Percentiles rank a stretch among this genome's conserved stretches.
phyloP scores from a whole-genome alignment of 2,888 invertebrate species.

The Hyposoter didymator region DNA sequence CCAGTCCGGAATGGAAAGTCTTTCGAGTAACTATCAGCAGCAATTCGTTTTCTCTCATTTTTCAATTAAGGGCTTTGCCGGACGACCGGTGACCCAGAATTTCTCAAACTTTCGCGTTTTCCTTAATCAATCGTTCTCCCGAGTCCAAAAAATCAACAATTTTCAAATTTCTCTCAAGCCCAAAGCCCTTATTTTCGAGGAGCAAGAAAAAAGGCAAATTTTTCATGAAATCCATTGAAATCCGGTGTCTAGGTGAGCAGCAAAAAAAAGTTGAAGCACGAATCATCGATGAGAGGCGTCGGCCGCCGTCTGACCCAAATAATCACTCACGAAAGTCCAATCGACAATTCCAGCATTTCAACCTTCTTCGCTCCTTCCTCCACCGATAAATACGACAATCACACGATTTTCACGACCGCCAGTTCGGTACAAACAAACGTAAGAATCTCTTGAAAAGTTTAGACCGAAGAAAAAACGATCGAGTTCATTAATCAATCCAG shows the following conservation, averaged over 20 bases:
- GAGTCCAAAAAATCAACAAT: no score
- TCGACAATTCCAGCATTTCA: conserved; percentile 23
- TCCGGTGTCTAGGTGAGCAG: neutral
- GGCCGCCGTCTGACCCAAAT: conserved; percentile 51
- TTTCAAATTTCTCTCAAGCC: no score
- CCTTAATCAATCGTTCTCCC: no score
- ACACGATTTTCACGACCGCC: conserved; percentile 13
- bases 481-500: neutral
- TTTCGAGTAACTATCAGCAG: conserved; percentile 66
- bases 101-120: no score
- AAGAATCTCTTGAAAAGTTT: neutral
- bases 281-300: conserved; percentile 31
- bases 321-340: conserved; percentile 21
- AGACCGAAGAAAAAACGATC: neutral
- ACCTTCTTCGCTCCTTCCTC: neutral
- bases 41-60: neutral
- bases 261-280: conserved; percentile 20
- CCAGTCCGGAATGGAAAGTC: conserved; percentile 66
- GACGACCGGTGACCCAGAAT: no score
- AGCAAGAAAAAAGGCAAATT: neutral
- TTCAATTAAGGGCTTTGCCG: no score
- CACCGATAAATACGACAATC: conserved; percentile 24
- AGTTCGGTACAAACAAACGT: neutral
- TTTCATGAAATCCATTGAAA: neutral
- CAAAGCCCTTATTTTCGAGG: no score